Base-by-base conservation (phyloP, 2,113 vertebrate genomes). In the Pterocles burchelli region DNA sequence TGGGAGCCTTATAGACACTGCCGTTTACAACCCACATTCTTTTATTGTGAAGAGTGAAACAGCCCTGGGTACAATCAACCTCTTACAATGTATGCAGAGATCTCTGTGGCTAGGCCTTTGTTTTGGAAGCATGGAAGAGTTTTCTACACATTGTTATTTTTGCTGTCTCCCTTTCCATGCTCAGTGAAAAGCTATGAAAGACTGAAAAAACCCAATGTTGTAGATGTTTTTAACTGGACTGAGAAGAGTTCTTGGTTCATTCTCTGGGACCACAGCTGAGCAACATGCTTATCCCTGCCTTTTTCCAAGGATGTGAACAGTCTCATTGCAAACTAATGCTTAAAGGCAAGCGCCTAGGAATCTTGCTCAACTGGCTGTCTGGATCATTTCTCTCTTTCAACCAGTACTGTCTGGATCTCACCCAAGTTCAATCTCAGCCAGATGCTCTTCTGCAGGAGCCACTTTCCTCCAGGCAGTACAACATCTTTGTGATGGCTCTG, bases 391-490 rank as follows among this genome's bases (percentile, higher is more conserved):
- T 93, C 36, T 58, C 79, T 95, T 95, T 93, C 83, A 90, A 94
- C 43, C 63, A 71, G 34, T 67, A 80, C 80, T 49, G 34, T 80
- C 91, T 93, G 96, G 90, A 80, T 81, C 68, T 51, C 73, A 71
- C 65, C 73, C 93, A 96, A 95, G 36, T 43, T 85, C 88, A 74
- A 34, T 90, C 67, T 88, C 72, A 96, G 75, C 59, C 93, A 97
- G 79, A 88, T 93, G 90, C 59, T 96, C 67, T 97, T 88, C 93
- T 95, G 52, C 82, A 93, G 91, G 78, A 96, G 55, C 82, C 75
- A 76, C 84, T 93, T 91, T 93, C 81, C 91, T 73, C 63, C 59
- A 95, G 91, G 89, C 95, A 92, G 10, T 68, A 57, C 29, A 92
- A 77, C 74, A 77, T 93, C 88, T 90, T 95, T 93, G 51, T 86